Conservation (phyloP, 2,113 vertebrate species). For the Ophthalmolycus amberensis region DNA sequence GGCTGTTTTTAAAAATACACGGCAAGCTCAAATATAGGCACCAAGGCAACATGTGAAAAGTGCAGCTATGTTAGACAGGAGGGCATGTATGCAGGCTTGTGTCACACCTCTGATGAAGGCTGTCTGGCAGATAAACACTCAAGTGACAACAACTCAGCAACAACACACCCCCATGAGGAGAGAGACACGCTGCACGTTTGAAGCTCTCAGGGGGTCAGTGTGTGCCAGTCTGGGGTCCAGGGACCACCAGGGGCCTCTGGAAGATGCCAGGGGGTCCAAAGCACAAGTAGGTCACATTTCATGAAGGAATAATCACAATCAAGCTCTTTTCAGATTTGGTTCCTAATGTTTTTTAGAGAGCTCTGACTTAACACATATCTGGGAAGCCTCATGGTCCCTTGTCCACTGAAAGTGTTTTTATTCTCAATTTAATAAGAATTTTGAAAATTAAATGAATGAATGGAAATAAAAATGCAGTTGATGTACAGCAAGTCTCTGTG, state of each 20-base stretch:
- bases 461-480: background rate
- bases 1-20: constrained; percentile 55
- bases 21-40: constrained; percentile 60
- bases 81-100: constrained; percentile 45
- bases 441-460: background rate
- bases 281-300: background rate
- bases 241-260: background rate
- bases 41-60: constrained; percentile 66
- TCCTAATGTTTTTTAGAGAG: background rate
- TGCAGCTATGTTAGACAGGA: constrained; percentile 55
- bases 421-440: background rate
- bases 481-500: background rate
- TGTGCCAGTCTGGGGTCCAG: constrained; percentile 3
- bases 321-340: too few species aligned
- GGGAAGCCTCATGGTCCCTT: too few species aligned
- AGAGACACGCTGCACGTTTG: background rate
- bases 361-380: background rate
- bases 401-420: background rate
- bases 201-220: background rate
- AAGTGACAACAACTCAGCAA: constrained; percentile 49
- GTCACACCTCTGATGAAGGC: constrained; percentile 55
- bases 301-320: background rate
- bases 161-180: constrained; percentile 9
- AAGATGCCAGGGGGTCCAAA: background rate
- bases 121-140: constrained; percentile 57